Percentiles rank a stretch among this genome's conserved stretches.
These are phyloP conservation scores for Lontra canadensis DNA, from an alignment of 2,113 vertebrate genomes.

Conservation along the genomic window DNA sequence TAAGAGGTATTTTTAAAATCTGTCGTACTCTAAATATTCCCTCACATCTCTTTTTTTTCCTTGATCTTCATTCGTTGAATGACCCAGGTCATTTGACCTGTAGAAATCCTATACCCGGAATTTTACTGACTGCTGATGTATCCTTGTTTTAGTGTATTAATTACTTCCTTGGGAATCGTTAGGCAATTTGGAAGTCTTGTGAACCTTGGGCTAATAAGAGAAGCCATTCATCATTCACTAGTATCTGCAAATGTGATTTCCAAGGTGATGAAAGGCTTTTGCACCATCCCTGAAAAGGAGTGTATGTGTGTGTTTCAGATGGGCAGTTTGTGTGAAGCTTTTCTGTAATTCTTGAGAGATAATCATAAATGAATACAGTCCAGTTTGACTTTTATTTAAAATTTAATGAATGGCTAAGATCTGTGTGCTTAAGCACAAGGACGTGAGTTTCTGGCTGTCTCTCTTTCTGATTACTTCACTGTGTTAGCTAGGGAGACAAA, in stretches of 20 bases:
- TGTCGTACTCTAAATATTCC: neutral
- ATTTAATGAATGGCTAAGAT: neutral
- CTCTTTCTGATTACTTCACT: neutral
- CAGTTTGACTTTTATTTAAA: too few relatives aligned
- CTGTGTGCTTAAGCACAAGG: neutral
- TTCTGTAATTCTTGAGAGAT: neutral
- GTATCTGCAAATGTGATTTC: neutral
- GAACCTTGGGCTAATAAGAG: constrained; percentile 25
- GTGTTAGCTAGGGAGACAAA: neutral
- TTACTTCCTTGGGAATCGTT: constrained; percentile 31
- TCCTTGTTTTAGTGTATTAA: constrained; percentile 38
- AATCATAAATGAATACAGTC: neutral
- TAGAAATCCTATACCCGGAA: neutral
- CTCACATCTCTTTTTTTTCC: neutral
- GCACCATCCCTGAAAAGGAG: neutral
- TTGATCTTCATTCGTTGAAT: neutral
- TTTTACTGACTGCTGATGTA: neutral
- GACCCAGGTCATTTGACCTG: neutral
- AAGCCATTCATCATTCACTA: constrained; percentile 21
- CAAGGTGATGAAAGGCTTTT: neutral
- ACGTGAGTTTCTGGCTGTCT: neutral
- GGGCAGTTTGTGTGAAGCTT: neutral
- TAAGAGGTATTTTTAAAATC: neutral
- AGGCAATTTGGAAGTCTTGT: constrained; percentile 9
- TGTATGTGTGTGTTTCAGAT: neutral